Evolutionary conservation across 1,140 invertebrate species (phyloP), one percentile per base, ranked within the genome.

Genomic region (Eriosoma lanigerum): DNA sequence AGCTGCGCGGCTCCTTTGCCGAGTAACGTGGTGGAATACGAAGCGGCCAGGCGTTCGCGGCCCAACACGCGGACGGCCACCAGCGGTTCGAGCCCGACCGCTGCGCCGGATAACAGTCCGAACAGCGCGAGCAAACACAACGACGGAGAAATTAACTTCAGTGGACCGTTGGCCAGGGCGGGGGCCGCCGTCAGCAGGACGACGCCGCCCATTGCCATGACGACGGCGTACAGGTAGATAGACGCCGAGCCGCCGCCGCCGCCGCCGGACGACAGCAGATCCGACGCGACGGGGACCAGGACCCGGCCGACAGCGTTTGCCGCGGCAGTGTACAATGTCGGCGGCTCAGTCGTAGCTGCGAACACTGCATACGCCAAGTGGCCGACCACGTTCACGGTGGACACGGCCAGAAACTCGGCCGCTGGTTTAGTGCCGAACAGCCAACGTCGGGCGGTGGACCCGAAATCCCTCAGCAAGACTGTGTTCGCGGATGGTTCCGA

Each of bases 1-100:
- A 78, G 54, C 10, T 78, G 75, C 3, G 38, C 56, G 9, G 19
- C 56, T 15, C 75, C 75, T 46, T 78, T 58, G 2, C 52, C 52
- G 21, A 78, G 38, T 1, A 78, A 3, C 38, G 75, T 78, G 21
- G 17, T 17, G 9, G 56, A 38, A 29, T 10, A 62, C 21, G 75
- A 60, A 1, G 15, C 24, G 54, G 75, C 9, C 21, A 78, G 17
- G 15, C 38, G 21, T 29, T 29, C 9, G 38, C 21, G 32, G 54
- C 75, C 75, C 24, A 78, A 46, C 52, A 60, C 38, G 15, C 21
- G 52, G 38, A 78, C 56, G 1, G 38, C 56, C 12, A 62, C 21
- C 4, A 60, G 17, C 56, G 75, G 54, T 62, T 78, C 52, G 2
- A 78, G 54, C 10, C 29, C 56, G 38, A 62, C 13, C 0, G 38